A percentile compares a stretch with the other conserved stretches of the same genome.
Conservation (phyloP, 1,140 invertebrate species). For the Polyergus mexicanus region DNA sequence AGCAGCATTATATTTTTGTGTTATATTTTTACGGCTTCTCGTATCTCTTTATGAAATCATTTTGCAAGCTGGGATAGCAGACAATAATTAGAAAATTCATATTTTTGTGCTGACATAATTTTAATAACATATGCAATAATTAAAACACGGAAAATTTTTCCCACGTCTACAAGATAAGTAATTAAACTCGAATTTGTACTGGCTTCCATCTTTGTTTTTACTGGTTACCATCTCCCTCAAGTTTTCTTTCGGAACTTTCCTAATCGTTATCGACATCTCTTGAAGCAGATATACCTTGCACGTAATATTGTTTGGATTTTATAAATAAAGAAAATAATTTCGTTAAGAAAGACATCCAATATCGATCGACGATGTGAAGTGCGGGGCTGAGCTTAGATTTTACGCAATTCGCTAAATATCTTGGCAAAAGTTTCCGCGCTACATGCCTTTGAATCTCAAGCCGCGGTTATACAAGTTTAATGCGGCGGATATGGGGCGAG, state of each 20-base stretch:
- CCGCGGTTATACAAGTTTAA: constrained; percentile 49
- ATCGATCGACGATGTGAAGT: neutral
- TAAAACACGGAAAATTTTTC: neutral
- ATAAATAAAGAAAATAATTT: neutral
- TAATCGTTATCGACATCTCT: constrained; percentile 7
- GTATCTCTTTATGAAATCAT: neutral
- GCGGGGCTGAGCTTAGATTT: constrained; percentile 31
- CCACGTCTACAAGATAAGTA: neutral
- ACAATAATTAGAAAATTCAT: neutral
- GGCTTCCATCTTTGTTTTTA: neutral
- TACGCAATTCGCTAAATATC: constrained; percentile 19
- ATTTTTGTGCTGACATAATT: neutral
- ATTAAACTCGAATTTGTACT: neutral
- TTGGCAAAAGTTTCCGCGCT: constrained; percentile 32
- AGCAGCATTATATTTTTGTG: constrained; percentile 29
- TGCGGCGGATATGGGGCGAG: constrained; percentile 43
- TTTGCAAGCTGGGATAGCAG: neutral
- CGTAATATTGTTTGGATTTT: neutral
- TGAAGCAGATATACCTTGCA: neutral
- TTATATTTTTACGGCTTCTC: neutral
- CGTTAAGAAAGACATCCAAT: constrained; percentile 10
- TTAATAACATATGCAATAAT: neutral
- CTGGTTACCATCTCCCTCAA: neutral
- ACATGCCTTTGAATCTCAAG: constrained; percentile 32
- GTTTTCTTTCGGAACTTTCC: neutral